phyloP scores from a whole-genome alignment of 2,888 invertebrate species.

The Calliphora vomitoria region DNA sequence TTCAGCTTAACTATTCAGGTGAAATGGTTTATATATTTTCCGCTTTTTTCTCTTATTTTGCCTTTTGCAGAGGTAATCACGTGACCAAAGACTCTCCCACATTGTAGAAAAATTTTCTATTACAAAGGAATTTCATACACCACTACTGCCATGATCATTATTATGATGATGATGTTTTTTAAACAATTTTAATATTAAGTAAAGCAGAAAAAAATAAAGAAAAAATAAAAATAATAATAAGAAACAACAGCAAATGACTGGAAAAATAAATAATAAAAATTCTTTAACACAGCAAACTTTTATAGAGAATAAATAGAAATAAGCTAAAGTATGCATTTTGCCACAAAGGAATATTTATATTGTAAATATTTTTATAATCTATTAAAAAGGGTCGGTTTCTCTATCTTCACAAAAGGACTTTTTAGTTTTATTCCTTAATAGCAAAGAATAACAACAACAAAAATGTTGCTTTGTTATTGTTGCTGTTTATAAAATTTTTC shows the following conservation, averaged over 20 bases:
- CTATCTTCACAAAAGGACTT: constrained; percentile 28
- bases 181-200: constrained; percentile 50
- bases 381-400: constrained; percentile 47
- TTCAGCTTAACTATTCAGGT: constrained; percentile 15
- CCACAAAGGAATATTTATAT: constrained; percentile 57
- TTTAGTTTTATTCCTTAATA: constrained; percentile 4
- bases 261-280: constrained; percentile 58
- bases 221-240: constrained; percentile 11
- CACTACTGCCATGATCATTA: background rate
- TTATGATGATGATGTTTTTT: constrained; percentile 15
- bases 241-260: constrained; percentile 52
- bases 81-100: constrained; percentile 56
- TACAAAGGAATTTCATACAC: constrained; percentile 45
- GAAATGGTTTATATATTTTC: constrained; percentile 31
- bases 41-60: background rate
- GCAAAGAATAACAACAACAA: constrained; percentile 15
- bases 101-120: constrained; percentile 40
- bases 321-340: constrained; percentile 47
- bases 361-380: constrained; percentile 61
- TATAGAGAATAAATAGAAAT: constrained; percentile 36
- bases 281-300: constrained; percentile 36
- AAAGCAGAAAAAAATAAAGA: background rate
- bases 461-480: constrained; percentile 9
- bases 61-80: constrained; percentile 40
- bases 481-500: background rate